phyloP scores from a whole-genome alignment of 2,113 vertebrate species.

The Glareola pratincola region DNA sequence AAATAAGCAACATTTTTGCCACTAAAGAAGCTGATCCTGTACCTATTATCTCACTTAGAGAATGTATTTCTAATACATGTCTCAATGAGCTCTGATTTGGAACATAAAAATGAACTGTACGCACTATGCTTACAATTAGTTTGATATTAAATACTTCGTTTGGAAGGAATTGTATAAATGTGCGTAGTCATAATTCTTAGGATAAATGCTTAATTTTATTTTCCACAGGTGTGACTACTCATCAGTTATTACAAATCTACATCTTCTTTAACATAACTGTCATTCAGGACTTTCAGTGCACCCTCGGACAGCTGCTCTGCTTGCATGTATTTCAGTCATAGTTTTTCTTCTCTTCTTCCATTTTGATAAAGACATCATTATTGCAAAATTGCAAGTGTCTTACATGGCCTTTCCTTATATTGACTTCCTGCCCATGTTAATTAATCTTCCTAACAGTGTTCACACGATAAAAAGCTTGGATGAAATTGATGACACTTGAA shows the following conservation, averaged over 20 bases:
- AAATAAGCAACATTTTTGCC: neutral
- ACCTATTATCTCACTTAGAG: neutral
- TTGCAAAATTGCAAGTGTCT: neutral
- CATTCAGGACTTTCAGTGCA: neutral
- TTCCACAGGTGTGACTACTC: neutral
- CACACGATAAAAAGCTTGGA: neutral
- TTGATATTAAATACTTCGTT: neutral
- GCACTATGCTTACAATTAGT: rapidly evolving
- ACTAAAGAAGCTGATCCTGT: neutral
- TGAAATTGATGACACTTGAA: neutral
- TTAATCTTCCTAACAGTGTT: neutral
- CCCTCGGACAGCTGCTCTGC: neutral
- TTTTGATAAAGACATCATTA: neutral
- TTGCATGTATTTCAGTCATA: neutral
- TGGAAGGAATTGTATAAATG: neutral
- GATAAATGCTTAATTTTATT: neutral
- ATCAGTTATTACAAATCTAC: neutral
- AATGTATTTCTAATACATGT: neutral
- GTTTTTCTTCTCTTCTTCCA: neutral
- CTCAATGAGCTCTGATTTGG: neutral
- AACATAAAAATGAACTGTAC: neutral
- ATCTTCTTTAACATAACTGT: neutral
- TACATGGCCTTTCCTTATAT: neutral
- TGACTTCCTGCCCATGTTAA: neutral
- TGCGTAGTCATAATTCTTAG: neutral